phyloP scores from a whole-genome alignment of 2,888 invertebrate genomes.

The Perizoma flavofasciatum region DNA sequence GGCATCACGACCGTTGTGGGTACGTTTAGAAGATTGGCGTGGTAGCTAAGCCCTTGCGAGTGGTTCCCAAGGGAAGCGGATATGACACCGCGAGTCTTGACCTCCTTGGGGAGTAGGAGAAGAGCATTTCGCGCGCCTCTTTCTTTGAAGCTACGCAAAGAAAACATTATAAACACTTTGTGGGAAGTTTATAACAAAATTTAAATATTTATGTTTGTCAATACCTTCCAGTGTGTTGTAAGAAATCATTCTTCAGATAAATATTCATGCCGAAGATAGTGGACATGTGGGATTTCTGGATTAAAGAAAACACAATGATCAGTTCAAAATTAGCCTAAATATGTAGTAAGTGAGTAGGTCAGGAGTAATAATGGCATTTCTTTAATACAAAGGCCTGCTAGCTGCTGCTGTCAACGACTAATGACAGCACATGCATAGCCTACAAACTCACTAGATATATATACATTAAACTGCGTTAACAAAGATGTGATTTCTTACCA shows the following conservation, averaged over 20 bases:
- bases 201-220: background rate
- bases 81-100: constrained; percentile 91
- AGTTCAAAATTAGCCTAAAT: no score
- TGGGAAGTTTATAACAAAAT: background rate
- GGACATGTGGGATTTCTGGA: constrained; percentile 93
- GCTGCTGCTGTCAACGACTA: no score
- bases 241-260: constrained; percentile 96
- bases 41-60: constrained; percentile 91
- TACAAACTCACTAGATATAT: background rate
- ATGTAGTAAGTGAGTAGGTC: no score
- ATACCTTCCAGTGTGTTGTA: constrained; percentile 97
- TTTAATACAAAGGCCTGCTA: no score
- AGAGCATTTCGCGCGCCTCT: constrained; percentile 95
- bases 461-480: background rate
- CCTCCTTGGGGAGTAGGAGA: constrained; percentile 88
- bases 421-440: no score
- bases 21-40: constrained; percentile 87
- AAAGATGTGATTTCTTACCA: constrained; percentile 81
- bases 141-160: constrained; percentile 92
- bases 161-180: background rate
- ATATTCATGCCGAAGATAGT: constrained; percentile 91
- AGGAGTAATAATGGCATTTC: no score
- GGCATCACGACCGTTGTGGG: constrained; percentile 97
- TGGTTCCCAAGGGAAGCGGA: constrained; percentile 98
- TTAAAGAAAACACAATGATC: constrained; percentile 25